Conservation (phyloP, 2,797 vertebrate genomes). For the Siniperca undulata region DNA sequence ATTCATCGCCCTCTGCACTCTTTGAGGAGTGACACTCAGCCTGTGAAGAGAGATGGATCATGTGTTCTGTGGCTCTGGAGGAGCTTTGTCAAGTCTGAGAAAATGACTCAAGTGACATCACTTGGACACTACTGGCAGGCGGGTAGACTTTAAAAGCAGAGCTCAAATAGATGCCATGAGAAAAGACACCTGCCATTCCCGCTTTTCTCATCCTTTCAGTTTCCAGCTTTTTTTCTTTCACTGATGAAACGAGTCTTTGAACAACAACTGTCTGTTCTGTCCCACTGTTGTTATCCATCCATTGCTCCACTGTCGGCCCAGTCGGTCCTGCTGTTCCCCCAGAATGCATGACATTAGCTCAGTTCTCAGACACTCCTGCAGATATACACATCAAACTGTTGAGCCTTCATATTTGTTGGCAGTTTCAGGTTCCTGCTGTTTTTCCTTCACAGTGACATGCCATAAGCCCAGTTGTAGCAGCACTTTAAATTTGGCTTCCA, state of each 20-base stretch:
- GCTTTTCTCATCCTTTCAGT: neutral
- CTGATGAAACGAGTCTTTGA: constrained; percentile 1
- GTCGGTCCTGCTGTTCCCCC: neutral
- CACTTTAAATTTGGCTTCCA: neutral
- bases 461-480: constrained; percentile 2
- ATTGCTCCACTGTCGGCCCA: neutral
- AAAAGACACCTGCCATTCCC: neutral
- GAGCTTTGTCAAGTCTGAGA: neutral
- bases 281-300: neutral
- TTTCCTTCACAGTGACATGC: neutral
- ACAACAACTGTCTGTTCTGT: neutral
- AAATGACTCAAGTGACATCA: neutral
- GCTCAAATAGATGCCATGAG: neutral
- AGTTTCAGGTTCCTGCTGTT: constrained; percentile 35
- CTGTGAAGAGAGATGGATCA: too few relatives aligned
- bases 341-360: neutral
- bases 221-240: neutral
- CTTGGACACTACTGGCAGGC: neutral
- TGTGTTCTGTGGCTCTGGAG: neutral
- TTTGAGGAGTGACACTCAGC: too few relatives aligned
- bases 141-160: neutral
- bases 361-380: neutral
- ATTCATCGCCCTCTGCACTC: too few relatives aligned
- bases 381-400: constrained; percentile 27
- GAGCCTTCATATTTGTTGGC: constrained; percentile 21